Evolutionary conservation across 2,797 vertebrate genomes (phyloP), one percentile per base, ranked within the genome.

Genomic region (Gouania willdenowi): DNA sequence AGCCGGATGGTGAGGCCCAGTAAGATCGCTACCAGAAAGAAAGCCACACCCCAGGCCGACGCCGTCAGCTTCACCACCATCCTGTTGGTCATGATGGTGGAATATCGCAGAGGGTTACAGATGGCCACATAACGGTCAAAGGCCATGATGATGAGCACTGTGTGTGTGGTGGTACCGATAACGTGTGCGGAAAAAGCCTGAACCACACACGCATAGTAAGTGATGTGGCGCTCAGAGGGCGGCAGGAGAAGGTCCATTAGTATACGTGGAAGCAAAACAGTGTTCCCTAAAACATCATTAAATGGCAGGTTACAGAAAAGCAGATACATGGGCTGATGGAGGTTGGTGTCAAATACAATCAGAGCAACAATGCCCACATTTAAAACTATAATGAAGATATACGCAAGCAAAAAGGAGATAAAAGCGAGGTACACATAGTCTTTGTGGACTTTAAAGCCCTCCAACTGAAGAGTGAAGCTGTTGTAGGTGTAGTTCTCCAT

Each of bases 111-210:
- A 0, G 91, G 90, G 8, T 86, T 65, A 1, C 91, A 93, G 39
- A 94, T 83, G 5, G 91, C 91, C 14, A 92, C 54, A 0, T 92
- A 93, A 0, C 87, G 71, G 50, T 93, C 91, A 0, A 89, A 88
- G 0, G 90, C 88, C 92, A 92, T 92, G 5, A 88, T 85, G 62
- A 93, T 78, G 36, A 93, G 78, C 0, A 92, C 70, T 0, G 84
- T 79, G 3, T 91, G 88, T 0, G 83, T 78, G 1, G 77, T 49
- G 0, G 85, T 71, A 3, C 68, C 85, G 5, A 83, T 75, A 2
- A 87, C 56, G 1, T 93, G 92, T 4, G 55, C 73, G 6, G 83
- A 80, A 52, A 91, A 92, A 20, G 92, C 91, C 71, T 93, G 54
- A 3, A 29, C 2, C 3, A 2, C 47, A 3, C 47, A 51, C 19